Conservation (phyloP, 2,888 invertebrate genomes). For the Zhuqinia jingwanae region DNA sequence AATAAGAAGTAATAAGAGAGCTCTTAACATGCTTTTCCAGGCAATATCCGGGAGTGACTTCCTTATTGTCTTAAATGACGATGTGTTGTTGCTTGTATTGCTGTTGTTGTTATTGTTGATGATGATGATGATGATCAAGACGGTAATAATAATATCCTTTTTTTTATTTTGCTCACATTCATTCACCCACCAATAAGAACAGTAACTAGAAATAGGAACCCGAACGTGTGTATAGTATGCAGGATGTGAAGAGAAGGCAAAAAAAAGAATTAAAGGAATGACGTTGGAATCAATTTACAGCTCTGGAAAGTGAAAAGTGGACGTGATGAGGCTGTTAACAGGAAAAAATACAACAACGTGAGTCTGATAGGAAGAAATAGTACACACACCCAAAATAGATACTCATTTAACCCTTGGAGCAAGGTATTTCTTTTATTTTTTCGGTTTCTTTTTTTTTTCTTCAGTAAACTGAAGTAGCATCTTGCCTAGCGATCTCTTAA, state of each 20-base stretch:
- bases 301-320: not conserved
- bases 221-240: not conserved
- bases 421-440: not conserved
- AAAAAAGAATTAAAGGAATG: slow-evolving; percentile 60
- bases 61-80: slow-evolving; percentile 53
- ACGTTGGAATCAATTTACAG: slow-evolving; percentile 63
- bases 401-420: slow-evolving; percentile 28
- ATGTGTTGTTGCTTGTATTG: too few species aligned
- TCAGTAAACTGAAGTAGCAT: too few species aligned
- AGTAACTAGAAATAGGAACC: too few species aligned
- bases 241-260: slow-evolving; percentile 21
- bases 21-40: slow-evolving; percentile 5
- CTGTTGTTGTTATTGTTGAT: too few species aligned
- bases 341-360: slow-evolving; percentile 2
- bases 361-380: too few species aligned
- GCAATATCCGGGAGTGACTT: slow-evolving; percentile 51
- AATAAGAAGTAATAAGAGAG: not conserved
- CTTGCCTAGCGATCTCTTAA: too few species aligned
- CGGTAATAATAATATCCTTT: slow-evolving; percentile 9
- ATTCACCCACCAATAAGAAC: not conserved
- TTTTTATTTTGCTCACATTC: slow-evolving; percentile 46
- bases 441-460: too few species aligned
- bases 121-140: not conserved
- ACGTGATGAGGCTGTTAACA: slow-evolving; percentile 54
- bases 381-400: slow-evolving; percentile 29